These are phyloP conservation scores for Eleutherodactylus coqui DNA, from an alignment of 2,797 vertebrate species.

Conservation along the genomic window DNA sequence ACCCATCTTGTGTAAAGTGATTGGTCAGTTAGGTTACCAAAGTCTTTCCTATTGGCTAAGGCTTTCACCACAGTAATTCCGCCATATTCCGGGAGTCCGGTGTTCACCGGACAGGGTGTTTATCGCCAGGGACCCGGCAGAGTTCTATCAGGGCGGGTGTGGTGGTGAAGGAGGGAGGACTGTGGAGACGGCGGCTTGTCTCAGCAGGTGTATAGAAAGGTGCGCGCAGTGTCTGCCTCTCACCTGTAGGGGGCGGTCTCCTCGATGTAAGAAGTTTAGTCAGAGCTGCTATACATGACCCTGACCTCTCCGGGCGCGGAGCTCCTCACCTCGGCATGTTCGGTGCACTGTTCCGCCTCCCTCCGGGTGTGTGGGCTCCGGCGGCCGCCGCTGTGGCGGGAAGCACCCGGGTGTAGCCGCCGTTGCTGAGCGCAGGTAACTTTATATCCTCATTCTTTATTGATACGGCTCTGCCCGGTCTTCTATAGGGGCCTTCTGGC, in stretches of 20 bases:
- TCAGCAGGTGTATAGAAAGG: neutral
- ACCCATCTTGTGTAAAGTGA: neutral
- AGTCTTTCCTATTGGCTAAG: constrained; percentile 47
- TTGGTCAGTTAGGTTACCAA: neutral
- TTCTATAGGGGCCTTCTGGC: no score
- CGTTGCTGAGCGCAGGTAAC: neutral
- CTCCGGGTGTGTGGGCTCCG: constrained; percentile 14
- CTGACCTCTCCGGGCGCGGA: neutral
- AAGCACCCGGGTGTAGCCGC: neutral
- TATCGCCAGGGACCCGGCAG: neutral
- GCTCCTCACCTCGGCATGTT: neutral
- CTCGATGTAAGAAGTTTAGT: neutral
- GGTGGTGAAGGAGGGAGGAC: neutral
- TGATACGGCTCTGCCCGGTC: neutral
- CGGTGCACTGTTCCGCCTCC: neutral
- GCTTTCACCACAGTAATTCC: constrained; percentile 33
- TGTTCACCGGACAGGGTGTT: constrained; percentile 4
- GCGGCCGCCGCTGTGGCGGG: neutral
- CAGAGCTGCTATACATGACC: neutral
- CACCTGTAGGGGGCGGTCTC: constrained; percentile 2
- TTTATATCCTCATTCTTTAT: neutral
- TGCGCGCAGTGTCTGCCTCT: neutral
- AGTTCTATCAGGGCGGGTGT: neutral
- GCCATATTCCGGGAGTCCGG: constrained; percentile 68
- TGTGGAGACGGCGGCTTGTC: neutral